These are phyloP conservation scores for Actinia tenebrosa DNA, from an alignment of 64 coral and sea anemone species.

Conservation along the genomic window DNA sequence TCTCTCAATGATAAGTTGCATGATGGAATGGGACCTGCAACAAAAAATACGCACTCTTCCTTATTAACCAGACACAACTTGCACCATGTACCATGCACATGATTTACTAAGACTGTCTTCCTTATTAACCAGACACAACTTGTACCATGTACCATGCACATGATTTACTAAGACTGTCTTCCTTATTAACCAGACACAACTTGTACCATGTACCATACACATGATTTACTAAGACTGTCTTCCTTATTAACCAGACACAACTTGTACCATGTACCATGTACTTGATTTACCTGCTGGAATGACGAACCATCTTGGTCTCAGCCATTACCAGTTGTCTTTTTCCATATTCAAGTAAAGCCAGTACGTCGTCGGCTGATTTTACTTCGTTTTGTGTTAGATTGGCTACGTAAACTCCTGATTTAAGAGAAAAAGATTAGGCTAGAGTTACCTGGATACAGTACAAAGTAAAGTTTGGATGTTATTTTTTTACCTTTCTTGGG, in stretches of 20 bases:
- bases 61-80: not conserved
- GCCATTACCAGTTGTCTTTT: conserved; percentile 91
- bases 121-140: not conserved
- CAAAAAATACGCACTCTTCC: not conserved
- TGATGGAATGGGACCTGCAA: conserved; percentile 79
- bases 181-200: not conserved
- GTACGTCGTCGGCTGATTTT: conserved; percentile 73
- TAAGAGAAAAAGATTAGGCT: not conserved
- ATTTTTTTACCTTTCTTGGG: conserved; percentile 68
- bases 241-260: not conserved
- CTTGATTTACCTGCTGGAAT: conserved; percentile 79
- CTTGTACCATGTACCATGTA: not conserved
- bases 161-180: not conserved
- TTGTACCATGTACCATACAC: too few species aligned
- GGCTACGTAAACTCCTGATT: conserved; percentile 77
- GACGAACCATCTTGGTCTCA: conserved; percentile 90
- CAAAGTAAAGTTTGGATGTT: not conserved
- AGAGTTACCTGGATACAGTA: not conserved
- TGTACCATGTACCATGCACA: too few species aligned
- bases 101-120: conserved; percentile 17
- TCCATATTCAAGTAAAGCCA: conserved; percentile 76
- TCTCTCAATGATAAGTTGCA: conserved; percentile 85
- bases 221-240: not conserved
- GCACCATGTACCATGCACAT: too few species aligned
- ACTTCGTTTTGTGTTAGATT: conserved; percentile 85